Evolutionary conservation across 2,797 vertebrate species (phyloP), one percentile per base, ranked within the genome.

Genomic region (Anas bahamensis): DNA sequence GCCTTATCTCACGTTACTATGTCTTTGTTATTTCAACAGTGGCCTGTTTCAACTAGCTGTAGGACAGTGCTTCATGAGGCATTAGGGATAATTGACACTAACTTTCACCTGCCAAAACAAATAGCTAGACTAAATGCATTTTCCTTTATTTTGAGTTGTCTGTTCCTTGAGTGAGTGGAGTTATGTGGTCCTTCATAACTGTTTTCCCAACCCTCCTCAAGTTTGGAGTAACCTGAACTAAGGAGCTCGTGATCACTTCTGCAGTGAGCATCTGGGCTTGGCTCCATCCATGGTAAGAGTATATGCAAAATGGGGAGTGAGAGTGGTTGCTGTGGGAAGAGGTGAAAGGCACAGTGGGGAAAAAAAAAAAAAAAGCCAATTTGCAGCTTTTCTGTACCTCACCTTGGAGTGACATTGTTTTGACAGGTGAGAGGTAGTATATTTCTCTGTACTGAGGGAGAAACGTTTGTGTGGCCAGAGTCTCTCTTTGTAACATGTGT

Each of bases 21-120:
- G 31, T 82, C 73, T 91, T 78, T 31, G 21, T 84, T 68, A 65
- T 79, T 77, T 42, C n/a, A 44, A 28, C 37, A 48, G 39, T 46
- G 79, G 50, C 69, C 74, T 83, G 74, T 83, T 91, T 88, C 86
- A 95, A 72, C 83, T 29, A 75, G 87, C 89, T 92, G 53, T 76
- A 64, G 88, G 52, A 89, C 37, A 91, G 83, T 64, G 50, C n/a
- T 93, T 92, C 37, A 33, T 79, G 68, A 94, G 59, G 53, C 65
- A 77, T 95, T 79, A 86, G 50, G 22, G 3, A 0, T 80, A 95
- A 94, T 91, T 95, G 82, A 91, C 88, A 89, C 65, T 82, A 92
- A 48, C n/a, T 76, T 88, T 70, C 50, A 56, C 18, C 53, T 89
- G 85, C 94, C 87, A 95, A 94, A 86, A 86, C 76, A 92, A 95